Conservation (phyloP, 2,797 vertebrate species). For the Mustela erminea region DNA sequence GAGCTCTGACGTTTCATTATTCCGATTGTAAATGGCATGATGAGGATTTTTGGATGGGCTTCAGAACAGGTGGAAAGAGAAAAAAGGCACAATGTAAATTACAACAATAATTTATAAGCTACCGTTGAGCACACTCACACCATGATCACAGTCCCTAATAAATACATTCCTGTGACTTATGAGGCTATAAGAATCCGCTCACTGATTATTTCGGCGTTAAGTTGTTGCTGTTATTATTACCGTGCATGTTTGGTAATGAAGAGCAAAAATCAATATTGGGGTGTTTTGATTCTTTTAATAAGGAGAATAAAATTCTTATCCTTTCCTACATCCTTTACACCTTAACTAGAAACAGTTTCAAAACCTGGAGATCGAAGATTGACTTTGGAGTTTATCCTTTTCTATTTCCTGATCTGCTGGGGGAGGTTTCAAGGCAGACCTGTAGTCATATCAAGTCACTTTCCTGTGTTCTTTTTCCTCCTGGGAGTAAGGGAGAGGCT, state of each 20-base stretch:
- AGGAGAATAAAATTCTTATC: constrained; percentile 75
- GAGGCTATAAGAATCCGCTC: constrained; percentile 69
- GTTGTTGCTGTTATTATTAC: background rate
- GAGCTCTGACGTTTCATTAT: constrained; percentile 84
- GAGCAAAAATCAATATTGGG: constrained; percentile 81
- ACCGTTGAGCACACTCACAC: constrained; percentile 73
- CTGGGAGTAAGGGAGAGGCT: background rate
- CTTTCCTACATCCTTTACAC: constrained; percentile 48
- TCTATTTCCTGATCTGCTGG: background rate
- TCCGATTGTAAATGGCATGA: constrained; percentile 84
- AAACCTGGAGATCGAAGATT: constrained; percentile 42
- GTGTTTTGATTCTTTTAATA: constrained; percentile 85
- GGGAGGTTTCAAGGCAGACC: constrained; percentile 21
- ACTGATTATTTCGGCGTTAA: constrained; percentile 55
- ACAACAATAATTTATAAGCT: constrained; percentile 83
- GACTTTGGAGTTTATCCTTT: constrained; percentile 50
- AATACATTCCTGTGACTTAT: constrained; percentile 81
- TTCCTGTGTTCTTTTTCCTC: background rate
- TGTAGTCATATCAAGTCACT: background rate
- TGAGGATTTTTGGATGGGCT: constrained; percentile 82
- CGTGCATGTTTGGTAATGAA: constrained; percentile 71
- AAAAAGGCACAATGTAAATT: constrained; percentile 81
- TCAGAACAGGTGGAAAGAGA: constrained; percentile 7
- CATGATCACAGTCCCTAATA: constrained; percentile 76
- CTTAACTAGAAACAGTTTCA: constrained; percentile 74